Conservation (phyloP, 30 jellyfish, hydroid and myxozoan species). For the Hydractinia echinata region DNA sequence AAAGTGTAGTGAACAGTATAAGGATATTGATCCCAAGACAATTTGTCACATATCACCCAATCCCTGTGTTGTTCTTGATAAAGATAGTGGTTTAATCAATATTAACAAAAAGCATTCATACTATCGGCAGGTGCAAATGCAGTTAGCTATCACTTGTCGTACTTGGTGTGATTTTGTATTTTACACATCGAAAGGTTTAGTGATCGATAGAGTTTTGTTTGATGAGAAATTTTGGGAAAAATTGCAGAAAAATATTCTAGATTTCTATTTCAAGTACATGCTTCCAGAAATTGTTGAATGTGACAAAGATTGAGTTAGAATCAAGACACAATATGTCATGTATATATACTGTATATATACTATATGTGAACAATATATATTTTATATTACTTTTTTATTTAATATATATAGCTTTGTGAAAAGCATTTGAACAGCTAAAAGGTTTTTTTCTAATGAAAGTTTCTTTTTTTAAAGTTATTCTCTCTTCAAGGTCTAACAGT, state of each 20-base stretch:
- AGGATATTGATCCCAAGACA: constrained; percentile 12
- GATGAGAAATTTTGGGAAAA: constrained; percentile 4
- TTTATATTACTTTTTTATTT: too few species aligned
- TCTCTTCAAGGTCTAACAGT: too few species aligned
- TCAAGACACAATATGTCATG: too few species aligned
- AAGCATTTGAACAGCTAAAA: too few species aligned
- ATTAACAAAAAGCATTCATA: constrained; percentile 7
- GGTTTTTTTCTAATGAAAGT: too few species aligned
- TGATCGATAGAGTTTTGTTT: background rate
- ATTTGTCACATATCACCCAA: constrained; percentile 11
- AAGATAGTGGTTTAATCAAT: background rate
- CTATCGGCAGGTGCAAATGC: constrained; percentile 4
- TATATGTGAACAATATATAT: too few species aligned
- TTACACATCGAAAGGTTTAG: constrained; percentile 14
- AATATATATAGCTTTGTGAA: too few species aligned
- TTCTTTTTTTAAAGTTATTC: too few species aligned
- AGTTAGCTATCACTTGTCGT: constrained; percentile 3
- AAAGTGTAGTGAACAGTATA: constrained; percentile 17
- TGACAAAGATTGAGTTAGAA: too few species aligned
- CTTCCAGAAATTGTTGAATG: too few species aligned
- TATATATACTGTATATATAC: too few species aligned
- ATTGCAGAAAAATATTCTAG: constrained; percentile 1
- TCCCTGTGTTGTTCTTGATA: constrained; percentile 12
- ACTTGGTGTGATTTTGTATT: constrained; percentile 15
- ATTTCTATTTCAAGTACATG: background rate